These are phyloP conservation scores for Apoda limacodes DNA, from an alignment of 2,888 invertebrate genomes.

Conservation along the genomic window DNA sequence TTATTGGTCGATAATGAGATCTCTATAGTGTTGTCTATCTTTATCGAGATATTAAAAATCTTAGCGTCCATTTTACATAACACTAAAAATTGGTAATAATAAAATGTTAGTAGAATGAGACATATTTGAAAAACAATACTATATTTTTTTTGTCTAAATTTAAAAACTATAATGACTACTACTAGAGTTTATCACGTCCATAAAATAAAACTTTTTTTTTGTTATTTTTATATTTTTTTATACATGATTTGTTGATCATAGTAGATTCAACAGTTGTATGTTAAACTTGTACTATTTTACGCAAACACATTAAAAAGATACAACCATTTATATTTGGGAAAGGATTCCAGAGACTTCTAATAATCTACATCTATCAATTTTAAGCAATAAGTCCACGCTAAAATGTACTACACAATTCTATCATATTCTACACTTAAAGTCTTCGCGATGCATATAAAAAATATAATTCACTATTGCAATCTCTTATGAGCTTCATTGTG, in stretches of 20 bases:
- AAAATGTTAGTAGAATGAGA: slow-evolving; percentile 41
- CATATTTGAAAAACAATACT: slow-evolving; percentile 49
- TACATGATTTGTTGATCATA: no score
- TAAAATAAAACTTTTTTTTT: no score
- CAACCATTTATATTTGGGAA: slow-evolving; percentile 47
- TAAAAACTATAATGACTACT: no score
- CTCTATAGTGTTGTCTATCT: slow-evolving; percentile 51
- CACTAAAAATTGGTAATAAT: slow-evolving; percentile 48
- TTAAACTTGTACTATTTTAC: no score
- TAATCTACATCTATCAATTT: slow-evolving; percentile 25
- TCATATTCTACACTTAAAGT: slow-evolving; percentile 28
- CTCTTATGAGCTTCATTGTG: slow-evolving; percentile 50
- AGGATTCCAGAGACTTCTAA: slow-evolving; percentile 44
- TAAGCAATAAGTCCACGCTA: slow-evolving; percentile 32
- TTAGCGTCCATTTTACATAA: slow-evolving; percentile 45
- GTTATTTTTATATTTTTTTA: no score
- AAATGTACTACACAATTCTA: slow-evolving; percentile 33
- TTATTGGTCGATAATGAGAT: slow-evolving; percentile 69
- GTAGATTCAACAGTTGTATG: no score
- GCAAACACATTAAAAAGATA: slow-evolving; percentile 36
- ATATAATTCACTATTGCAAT: slow-evolving; percentile 63
- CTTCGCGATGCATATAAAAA: slow-evolving; percentile 52
- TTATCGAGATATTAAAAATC: slow-evolving; percentile 46
- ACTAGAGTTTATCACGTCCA: no score
- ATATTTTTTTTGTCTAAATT: no score